Evolutionary conservation across 2,888 invertebrate genomes (phyloP), one percentile per base, ranked within the genome.

Genomic region (Melolontha melolontha): DNA sequence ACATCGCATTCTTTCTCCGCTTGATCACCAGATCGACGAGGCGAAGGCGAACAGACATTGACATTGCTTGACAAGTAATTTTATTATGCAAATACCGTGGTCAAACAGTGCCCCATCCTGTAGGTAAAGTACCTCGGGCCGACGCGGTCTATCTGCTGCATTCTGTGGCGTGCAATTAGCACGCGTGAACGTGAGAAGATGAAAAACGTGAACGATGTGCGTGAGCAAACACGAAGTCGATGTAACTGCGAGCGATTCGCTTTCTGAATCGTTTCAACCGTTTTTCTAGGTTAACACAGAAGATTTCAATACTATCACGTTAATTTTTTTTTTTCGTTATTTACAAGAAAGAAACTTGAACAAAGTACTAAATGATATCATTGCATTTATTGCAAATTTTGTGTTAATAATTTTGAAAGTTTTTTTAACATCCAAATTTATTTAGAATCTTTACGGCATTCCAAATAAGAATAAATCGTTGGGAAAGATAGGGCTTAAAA

Each of bases 111-210:
- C 64, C 54, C 64, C 67, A 66, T 67, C 66, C 67, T 67, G 62
- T 68, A 69, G 66, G 63, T 69, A 66, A 52, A 66, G 62, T 64
- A 64, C 52, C 59, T 59, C 44, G 59, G 34, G 59, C 59, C 12
- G 44, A 22, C 67, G 52, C 55, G 44, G 64, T 63, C 51, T 59
- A 59, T 64, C 64, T 54, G 17, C 64, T 65, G 52, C 54, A 65
- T 65, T 65, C 64, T 65, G 34, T 34, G 44, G 64, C 64, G 41
- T 41, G 59, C 72, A 73, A 74, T 75, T 75, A 75, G 73, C 72
- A 74, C 75, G 73, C 70, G 73, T 73, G 72, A 72, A 73, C 73
- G 74, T 73, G 74, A 75, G 71, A 70, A 73, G 71, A 73, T 70
- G 70, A 70, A 71, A 69, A 74, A 74, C 75, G 74, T 75, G 74